Evolutionary conservation across 2,888 invertebrate species (phyloP).

Genomic region (Mesorhabditis belari): DNA sequence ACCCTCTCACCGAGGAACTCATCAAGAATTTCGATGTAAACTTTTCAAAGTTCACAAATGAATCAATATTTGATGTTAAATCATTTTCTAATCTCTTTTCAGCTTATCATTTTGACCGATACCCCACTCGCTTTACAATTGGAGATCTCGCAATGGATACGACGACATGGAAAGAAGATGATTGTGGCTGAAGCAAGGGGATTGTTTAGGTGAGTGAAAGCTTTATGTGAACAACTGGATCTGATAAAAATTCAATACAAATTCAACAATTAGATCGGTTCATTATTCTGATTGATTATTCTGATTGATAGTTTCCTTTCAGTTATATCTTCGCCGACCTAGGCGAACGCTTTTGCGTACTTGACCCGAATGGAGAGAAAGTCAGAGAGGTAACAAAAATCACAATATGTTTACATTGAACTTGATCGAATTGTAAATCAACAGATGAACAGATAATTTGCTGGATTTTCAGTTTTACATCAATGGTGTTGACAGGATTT

Average conservation of each 20-base stretch:
- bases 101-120: conserved; percentile 81
- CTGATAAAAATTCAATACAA: too few species aligned
- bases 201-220: conserved; percentile 62
- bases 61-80: too few species aligned
- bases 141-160: conserved; percentile 74
- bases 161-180: conserved; percentile 56
- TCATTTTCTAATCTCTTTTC: conserved; percentile 14
- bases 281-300: too few species aligned
- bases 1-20: conserved; percentile 70
- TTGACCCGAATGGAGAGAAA: conserved; percentile 84
- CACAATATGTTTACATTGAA: too few species aligned
- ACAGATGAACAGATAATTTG: neutral
- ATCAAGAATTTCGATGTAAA: conserved; percentile 61
- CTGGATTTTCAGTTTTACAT: conserved; percentile 66
- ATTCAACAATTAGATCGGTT: too few species aligned
- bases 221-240: neutral
- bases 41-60: neutral
- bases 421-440: too few species aligned
- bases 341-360: conserved; percentile 78
- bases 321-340: conserved; percentile 87
- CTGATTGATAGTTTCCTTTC: too few species aligned
- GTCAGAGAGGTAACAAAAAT: conserved; percentile 72
- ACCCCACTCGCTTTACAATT: conserved; percentile 72
- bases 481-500: conserved; percentile 72
- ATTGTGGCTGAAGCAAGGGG: conserved; percentile 84